Conservation (phyloP, 2,113 vertebrate species). For the Nycticorax nycticorax region DNA sequence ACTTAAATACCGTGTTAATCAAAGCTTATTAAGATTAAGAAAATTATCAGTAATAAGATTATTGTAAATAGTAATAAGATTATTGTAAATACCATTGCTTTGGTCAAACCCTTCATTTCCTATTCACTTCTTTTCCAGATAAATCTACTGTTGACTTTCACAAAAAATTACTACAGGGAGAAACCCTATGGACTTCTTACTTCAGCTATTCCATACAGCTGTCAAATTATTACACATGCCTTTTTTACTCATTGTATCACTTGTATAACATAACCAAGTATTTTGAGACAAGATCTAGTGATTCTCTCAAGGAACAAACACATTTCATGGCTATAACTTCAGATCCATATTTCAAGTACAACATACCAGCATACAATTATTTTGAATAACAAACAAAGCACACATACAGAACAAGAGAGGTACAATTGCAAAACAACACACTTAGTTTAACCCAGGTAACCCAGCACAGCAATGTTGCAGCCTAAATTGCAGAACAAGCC, state of each 20-base stretch:
- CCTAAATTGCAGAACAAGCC: background rate
- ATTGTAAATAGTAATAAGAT: background rate
- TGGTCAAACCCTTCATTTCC: background rate
- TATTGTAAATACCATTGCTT: background rate
- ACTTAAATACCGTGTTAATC: background rate
- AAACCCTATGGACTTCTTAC: background rate
- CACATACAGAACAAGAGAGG: background rate
- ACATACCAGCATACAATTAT: fast-evolving
- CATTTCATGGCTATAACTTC: background rate
- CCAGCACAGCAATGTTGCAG: background rate
- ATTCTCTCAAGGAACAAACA: background rate
- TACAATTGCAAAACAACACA: background rate
- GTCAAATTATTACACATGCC: background rate
- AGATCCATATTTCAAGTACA: background rate
- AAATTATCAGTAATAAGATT: background rate
- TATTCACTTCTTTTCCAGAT: background rate
- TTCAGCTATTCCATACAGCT: background rate
- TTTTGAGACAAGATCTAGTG: background rate
- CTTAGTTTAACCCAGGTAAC: too few relatives aligned
- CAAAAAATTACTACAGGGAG: background rate
- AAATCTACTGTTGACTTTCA: background rate
- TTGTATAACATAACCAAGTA: background rate
- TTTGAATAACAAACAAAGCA: background rate
- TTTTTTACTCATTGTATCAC: background rate
- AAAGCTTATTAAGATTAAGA: background rate